Base-by-base conservation (phyloP, 2,888 invertebrate genomes). In the Linnaemya tessellans region DNA sequence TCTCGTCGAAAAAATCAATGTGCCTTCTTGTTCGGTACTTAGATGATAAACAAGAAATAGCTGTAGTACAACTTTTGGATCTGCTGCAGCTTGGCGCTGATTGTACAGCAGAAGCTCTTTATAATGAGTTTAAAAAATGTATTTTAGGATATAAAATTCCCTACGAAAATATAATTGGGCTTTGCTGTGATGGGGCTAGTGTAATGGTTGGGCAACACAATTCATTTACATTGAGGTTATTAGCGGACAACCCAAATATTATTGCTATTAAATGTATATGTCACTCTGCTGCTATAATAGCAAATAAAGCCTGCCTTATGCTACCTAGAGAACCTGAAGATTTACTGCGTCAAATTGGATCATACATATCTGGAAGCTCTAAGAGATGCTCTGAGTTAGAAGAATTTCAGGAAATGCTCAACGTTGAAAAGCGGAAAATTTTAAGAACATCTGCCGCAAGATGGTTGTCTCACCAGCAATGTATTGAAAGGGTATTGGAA, bases 321-420 rank as follows among this genome's bases (percentile, higher is more conserved):
- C 22, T 51, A 18, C 67, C 65, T 43, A 65, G 67, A 67, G 49
- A 15, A 13, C 51, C 30, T 35, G 67, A 67, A n/a, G 67, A 67
- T 51, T 67, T 67, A 64, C 25, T 68, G 20, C n/a, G 68, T 18
- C 51, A 49, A 68, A 18, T 68, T 68, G 68, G 68, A 68, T 11
- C 68, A 68, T 68, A 68, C 10, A 68, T 68, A 11, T 51, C 68
- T 38, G 68, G 49, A 49, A 51, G 49, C 43, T 64, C 41, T 22
- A 43, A 38, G 13, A 30, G 38, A 38, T 60, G 38, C 60, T 60
- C 8, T 38, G 11, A n/a, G n/a, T n/a, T n/a, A n/a, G n/a, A n/a
- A n/a, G n/a, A n/a, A n/a, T n/a, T n/a, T n/a, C n/a, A n/a, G n/a
- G n/a, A n/a, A n/a, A n/a, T n/a, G n/a, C n/a, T n/a, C n/a, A n/a